Conservation (phyloP, 2,888 invertebrate species). For the Argyresthia albistria region DNA sequence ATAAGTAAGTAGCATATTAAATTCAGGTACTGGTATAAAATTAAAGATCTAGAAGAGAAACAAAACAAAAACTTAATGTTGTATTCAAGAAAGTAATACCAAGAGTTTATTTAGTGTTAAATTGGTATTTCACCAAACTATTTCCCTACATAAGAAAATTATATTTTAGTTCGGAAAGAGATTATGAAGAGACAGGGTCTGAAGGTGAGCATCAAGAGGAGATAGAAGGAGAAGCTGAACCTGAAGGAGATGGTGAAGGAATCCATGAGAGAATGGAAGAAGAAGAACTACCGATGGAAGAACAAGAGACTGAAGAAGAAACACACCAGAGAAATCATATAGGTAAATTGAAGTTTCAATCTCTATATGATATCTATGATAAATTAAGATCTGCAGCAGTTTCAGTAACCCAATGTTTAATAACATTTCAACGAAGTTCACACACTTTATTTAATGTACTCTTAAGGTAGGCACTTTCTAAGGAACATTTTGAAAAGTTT, state of each 20-base stretch:
- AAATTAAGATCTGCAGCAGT: too few species aligned
- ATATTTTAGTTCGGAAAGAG: conserved; percentile 76
- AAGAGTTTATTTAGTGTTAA: neutral
- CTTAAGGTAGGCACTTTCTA: too few species aligned
- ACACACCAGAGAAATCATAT: conserved; percentile 58
- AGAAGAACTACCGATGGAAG: conserved; percentile 25
- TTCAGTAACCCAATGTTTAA: too few species aligned
- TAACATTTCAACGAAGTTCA: too few species aligned
- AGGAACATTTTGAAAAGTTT: too few species aligned
- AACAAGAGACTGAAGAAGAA: conserved; percentile 41
- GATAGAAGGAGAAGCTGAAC: conserved; percentile 56
- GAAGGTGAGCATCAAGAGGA: conserved; percentile 81
- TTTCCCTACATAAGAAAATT: neutral
- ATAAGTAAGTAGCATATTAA: conserved; percentile 61
- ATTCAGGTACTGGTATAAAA: neutral
- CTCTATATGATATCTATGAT: too few species aligned
- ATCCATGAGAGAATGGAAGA: conserved; percentile 38
- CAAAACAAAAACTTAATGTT: neutral
- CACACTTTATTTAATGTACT: too few species aligned
- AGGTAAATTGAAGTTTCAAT: conserved; percentile 28
- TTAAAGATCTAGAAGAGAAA: neutral
- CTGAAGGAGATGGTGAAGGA: conserved; percentile 18
- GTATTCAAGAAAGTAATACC: neutral
- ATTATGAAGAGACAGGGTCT: conserved; percentile 78
- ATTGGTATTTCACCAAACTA: neutral